phyloP scores from a whole-genome alignment of 2,113 vertebrate genomes.

The Hyla sarda region DNA sequence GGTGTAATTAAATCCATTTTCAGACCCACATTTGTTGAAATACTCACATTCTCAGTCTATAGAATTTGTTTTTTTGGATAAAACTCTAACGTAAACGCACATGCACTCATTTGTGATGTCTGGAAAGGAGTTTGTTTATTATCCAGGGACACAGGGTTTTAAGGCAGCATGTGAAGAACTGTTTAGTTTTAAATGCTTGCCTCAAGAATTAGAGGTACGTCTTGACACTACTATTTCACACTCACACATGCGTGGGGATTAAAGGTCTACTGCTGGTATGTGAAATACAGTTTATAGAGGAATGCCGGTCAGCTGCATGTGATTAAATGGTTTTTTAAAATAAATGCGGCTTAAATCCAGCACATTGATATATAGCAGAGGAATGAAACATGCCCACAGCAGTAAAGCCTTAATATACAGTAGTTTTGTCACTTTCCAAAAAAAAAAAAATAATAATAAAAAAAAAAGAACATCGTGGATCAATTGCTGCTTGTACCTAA shows the following conservation, averaged over 20 bases:
- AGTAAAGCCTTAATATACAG: conserved; percentile 10
- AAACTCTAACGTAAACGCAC: conserved; percentile 16
- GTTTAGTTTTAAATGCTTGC: conserved; percentile 56
- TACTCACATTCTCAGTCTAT: conserved; percentile 38
- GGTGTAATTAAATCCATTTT: conserved; percentile 56
- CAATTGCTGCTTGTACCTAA: neutral
- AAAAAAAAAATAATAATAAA: neutral
- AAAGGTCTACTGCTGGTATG: conserved; percentile 68
- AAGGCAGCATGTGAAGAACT: conserved; percentile 34
- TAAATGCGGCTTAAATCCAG: conserved; percentile 65
- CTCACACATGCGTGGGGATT: conserved; percentile 66
- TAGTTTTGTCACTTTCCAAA: conserved; percentile 43
- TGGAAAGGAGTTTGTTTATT: conserved; percentile 51
- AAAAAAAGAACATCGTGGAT: neutral
- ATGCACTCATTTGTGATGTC: conserved; percentile 7
- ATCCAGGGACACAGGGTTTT: conserved; percentile 17
- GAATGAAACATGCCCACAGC: conserved; percentile 21
- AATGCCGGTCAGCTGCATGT: conserved; percentile 71
- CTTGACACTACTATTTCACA: conserved; percentile 62
- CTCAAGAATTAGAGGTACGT: conserved; percentile 49
- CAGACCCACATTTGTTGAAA: conserved; percentile 37
- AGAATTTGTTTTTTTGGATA: neutral
- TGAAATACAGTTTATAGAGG: conserved; percentile 67
- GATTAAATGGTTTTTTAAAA: conserved; percentile 70
- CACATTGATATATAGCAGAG: conserved; percentile 39